These are phyloP conservation scores for Phasia obesa DNA, from an alignment of 2,888 invertebrate genomes.

Conservation along the genomic window DNA sequence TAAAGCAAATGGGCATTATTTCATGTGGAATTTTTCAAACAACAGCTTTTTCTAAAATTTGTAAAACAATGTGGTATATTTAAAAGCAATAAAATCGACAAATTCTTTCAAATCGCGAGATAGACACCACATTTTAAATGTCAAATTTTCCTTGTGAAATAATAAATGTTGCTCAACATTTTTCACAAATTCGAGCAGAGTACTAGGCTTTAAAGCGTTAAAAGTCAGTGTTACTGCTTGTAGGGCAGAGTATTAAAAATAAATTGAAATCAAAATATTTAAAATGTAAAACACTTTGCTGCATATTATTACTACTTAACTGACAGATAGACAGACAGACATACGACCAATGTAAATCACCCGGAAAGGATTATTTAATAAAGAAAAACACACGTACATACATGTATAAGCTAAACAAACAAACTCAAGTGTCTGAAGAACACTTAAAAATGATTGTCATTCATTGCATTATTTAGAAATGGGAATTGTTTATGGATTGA, in stretches of 20 bases:
- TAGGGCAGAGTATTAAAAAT: conserved; percentile 23
- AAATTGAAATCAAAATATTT: conserved; percentile 6
- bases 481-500: conserved; percentile 53
- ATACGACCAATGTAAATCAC: conserved; percentile 63
- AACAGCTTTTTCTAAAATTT: too few species aligned
- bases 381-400: conserved; percentile 32
- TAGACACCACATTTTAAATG: too few species aligned
- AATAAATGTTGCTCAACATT: too few species aligned
- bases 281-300: neutral
- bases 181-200: too few species aligned
- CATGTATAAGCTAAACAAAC: conserved; percentile 8
- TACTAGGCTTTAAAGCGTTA: too few species aligned
- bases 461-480: conserved; percentile 47
- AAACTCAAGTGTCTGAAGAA: conserved; percentile 64
- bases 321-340: conserved; percentile 17
- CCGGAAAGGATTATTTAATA: conserved; percentile 70
- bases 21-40: too few species aligned
- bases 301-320: conserved; percentile 33
- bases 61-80: too few species aligned
- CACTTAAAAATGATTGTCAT: conserved; percentile 60
- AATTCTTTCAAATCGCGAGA: too few species aligned
- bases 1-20: too few species aligned
- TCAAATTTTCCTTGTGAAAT: too few species aligned
- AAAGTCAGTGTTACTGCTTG: neutral
- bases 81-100: too few species aligned